These are phyloP conservation scores for Oreocharis arfaki DNA, from an alignment of 2,113 vertebrate species.

Conservation along the genomic window DNA sequence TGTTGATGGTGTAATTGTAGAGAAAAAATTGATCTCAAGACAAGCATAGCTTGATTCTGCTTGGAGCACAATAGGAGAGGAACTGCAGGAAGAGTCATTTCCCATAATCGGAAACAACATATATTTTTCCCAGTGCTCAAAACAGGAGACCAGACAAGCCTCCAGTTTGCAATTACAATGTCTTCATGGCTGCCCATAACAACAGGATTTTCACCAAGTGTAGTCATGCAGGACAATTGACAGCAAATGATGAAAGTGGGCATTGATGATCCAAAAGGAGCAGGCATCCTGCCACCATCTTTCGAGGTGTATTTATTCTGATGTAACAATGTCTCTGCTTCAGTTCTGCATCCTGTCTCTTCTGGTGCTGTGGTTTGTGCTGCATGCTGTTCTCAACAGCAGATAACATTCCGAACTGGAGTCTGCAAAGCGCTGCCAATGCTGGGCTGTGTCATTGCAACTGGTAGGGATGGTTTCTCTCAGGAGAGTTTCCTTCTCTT, in stretches of 20 bases:
- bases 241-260: background rate
- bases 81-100: background rate
- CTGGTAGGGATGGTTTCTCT: background rate
- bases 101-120: background rate
- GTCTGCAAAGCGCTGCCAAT: background rate
- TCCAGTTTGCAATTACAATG: background rate
- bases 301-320: background rate
- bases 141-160: background rate
- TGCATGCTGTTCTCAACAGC: background rate
- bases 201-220: background rate
- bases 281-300: background rate
- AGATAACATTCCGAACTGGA: background rate
- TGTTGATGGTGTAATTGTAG: background rate
- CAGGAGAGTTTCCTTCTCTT: background rate
- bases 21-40: background rate
- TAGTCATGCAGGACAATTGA: background rate
- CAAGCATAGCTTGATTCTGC: background rate
- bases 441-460: background rate
- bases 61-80: background rate
- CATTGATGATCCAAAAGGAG: background rate
- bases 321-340: background rate
- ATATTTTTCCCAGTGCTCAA: background rate
- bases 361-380: background rate
- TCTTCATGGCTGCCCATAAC: background rate
- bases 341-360: background rate